Evolutionary conservation across 2,797 vertebrate genomes (phyloP).

Genomic region (Poeciliopsis paucimaculata): DNA sequence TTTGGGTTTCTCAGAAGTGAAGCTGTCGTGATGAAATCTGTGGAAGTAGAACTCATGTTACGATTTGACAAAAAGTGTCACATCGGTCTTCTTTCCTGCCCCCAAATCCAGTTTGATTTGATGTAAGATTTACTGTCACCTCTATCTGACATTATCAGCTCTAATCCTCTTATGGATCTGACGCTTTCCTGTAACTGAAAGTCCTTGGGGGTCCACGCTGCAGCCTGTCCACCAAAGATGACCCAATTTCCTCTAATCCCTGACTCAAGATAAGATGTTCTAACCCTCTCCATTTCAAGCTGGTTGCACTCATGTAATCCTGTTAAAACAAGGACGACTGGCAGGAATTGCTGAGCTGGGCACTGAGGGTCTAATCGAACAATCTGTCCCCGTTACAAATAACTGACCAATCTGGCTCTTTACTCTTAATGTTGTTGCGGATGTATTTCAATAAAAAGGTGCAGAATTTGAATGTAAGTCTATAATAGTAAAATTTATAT

Average conservation of each 20-base stretch:
- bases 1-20: conserved; percentile 16
- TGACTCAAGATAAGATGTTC: conserved; percentile 74
- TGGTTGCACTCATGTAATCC: conserved; percentile 70
- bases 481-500: not conserved
- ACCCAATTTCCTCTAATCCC: conserved; percentile 81
- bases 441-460: not conserved
- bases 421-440: not conserved
- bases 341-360: conserved; percentile 67
- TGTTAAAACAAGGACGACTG: conserved; percentile 72
- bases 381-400: conserved; percentile 42
- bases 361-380: conserved; percentile 55
- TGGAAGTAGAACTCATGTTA: not conserved
- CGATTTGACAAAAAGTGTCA: not conserved
- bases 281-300: conserved; percentile 29
- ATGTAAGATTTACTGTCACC: conserved; percentile 26
- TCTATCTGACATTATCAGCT: conserved; percentile 49
- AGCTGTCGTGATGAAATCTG: conserved; percentile 36
- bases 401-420: conserved; percentile 4
- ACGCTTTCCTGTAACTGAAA: conserved; percentile 34
- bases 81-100: not conserved
- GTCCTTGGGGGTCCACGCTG: conserved; percentile 19
- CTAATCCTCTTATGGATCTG: conserved; percentile 65
- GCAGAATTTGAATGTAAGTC: not conserved
- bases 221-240: conserved; percentile 50
- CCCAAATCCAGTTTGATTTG: not conserved